phyloP scores from a whole-genome alignment of 2,888 invertebrate species.

The Pristionchus entomophagus region DNA sequence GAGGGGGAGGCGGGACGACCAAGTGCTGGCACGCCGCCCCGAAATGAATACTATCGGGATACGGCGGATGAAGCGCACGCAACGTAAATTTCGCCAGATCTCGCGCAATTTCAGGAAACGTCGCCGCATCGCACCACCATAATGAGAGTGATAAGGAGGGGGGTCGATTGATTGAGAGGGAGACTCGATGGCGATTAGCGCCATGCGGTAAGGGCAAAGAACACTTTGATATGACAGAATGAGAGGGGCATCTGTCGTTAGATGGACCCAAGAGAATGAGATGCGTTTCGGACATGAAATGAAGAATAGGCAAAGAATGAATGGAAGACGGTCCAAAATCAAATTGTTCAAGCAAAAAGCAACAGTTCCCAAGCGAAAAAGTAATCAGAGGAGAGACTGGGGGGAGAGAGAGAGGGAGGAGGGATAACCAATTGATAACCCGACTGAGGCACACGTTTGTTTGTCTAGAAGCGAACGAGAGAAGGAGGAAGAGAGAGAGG shows the following conservation, averaged over 20 bases:
- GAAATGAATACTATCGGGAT: conserved; percentile 13
- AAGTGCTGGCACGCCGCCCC: background rate
- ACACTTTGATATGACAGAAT: background rate
- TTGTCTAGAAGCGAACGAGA: conserved; percentile 1
- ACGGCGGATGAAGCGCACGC: background rate
- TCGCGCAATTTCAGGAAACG: background rate
- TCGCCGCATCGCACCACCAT: conserved; percentile 14
- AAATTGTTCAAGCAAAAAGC: background rate
- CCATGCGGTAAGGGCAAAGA: background rate
- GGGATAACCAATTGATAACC: conserved; percentile 37
- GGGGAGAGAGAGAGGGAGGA: no score
- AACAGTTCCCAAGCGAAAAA: conserved; percentile 17
- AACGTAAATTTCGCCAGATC: background rate
- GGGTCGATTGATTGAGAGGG: background rate
- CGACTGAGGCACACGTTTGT: conserved; percentile 1
- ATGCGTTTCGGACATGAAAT: no score
- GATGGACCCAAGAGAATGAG: background rate
- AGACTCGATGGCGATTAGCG: background rate
- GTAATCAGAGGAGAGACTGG: conserved; percentile 7
- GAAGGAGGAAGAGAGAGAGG: background rate
- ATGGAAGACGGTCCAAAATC: background rate
- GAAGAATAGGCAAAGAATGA: background rate
- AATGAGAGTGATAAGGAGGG: background rate
- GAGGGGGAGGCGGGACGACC: background rate
- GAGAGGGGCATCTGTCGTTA: no score